Evolutionary conservation across 2,113 vertebrate genomes (phyloP), one percentile per base, ranked within the genome.

Genomic region (Xenus cinereus): DNA sequence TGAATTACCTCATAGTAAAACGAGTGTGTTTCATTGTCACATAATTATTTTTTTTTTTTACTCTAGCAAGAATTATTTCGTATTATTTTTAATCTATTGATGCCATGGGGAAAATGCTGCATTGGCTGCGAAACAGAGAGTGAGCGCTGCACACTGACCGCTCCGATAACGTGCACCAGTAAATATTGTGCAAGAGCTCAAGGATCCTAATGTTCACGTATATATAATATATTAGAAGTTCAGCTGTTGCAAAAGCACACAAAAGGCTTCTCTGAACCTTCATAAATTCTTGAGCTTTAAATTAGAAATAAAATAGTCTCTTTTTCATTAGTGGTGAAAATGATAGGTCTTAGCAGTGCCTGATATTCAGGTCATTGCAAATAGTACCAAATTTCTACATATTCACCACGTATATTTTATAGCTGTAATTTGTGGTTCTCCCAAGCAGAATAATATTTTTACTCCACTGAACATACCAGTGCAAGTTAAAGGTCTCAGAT

Each of bases 1-100:
- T 97, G 94, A 93, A 92, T 97, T 97, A 94, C 79, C 74, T 97
- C 93, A 96, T 97, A 92, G 90, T 74, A 87, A 96, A 97, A 95
- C 91, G 75, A 97, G 82, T 57, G 48, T 77, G 39, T 81, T 96
- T 87, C 37, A 46, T 96, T 97, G 94, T 94, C 90, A 87, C 80
- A 10, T 93, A 39, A 1, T 48, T 84, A 46, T 62, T 81, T 95
- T 91, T 81, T 95, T 91, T 91, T 89, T 67, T 80, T 7, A 18
- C 9, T 91, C 75, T 89, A 39, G 35, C 5, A 84, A 50, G 30
- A 69, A 17, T 5, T 41, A 17, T 21, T 5, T 21, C 4, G 6
- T 23, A 35, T 71, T 64, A 63, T 88, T 86, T 95, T 53, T 39
- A 94, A 93, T 95, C 80, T 97, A 33, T 78, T 95, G 93, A 94